Evolutionary conservation across 1,140 invertebrate species (phyloP).

Genomic region (Bursaphelenchus mucronatus): DNA sequence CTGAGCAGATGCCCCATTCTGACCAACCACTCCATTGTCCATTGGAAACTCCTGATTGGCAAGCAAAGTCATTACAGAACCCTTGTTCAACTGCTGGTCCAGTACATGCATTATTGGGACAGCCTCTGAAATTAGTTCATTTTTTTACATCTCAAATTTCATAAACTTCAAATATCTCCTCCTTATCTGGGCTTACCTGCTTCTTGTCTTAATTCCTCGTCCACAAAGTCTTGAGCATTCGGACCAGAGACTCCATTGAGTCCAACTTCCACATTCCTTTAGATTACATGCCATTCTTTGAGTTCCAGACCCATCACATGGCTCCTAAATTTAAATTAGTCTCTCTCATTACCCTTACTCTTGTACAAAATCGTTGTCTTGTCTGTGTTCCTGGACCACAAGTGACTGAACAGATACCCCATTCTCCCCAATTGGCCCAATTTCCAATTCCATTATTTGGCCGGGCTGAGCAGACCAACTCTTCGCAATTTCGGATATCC

Average conservation of each 20-base stretch:
- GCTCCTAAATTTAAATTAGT: constrained; percentile 36
- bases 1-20: constrained; percentile 36
- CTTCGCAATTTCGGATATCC: constrained; percentile 56
- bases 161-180: constrained; percentile 2
- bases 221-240: constrained; percentile 67
- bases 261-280: constrained; percentile 62
- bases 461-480: constrained; percentile 37
- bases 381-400: constrained; percentile 48
- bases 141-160: constrained; percentile 19
- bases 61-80: constrained; percentile 59
- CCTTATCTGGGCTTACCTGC: constrained; percentile 28
- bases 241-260: constrained; percentile 62
- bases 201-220: constrained; percentile 63
- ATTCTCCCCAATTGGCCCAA: constrained; percentile 48
- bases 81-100: constrained; percentile 49
- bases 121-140: constrained; percentile 13
- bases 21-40: constrained; percentile 32
- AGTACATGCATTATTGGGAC: constrained; percentile 28
- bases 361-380: constrained; percentile 36
- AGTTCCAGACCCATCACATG: constrained; percentile 55
- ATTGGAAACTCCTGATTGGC: constrained; percentile 12
- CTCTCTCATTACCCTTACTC: background rate
- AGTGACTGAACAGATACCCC: constrained; percentile 39
- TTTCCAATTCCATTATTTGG: constrained; percentile 21
- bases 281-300: constrained; percentile 59